Conservation (phyloP, 1,140 invertebrate species). For the Drepana arcuata region DNA sequence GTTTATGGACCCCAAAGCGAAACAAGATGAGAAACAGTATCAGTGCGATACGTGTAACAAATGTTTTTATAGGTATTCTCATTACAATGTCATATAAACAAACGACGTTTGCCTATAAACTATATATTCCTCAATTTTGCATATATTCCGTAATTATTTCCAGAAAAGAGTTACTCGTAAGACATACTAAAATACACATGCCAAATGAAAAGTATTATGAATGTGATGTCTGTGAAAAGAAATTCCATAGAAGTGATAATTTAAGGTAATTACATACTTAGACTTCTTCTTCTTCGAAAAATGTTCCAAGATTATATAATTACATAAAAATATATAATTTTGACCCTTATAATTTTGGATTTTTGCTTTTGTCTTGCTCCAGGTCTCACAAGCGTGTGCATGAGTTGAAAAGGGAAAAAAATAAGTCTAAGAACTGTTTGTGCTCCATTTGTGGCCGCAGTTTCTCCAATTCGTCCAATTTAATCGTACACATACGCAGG, state of each 20-base stretch:
- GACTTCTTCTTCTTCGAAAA: too few relatives aligned
- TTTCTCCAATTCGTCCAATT: conserved; percentile 73
- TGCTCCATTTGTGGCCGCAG: conserved; percentile 73
- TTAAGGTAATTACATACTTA: conserved; percentile 41
- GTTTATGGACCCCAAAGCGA: conserved; percentile 34
- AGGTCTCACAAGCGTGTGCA: conserved; percentile 58
- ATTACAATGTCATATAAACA: not conserved
- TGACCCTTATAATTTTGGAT: too few relatives aligned
- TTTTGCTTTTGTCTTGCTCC: too few relatives aligned
- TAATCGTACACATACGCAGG: conserved; percentile 74
- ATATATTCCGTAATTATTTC: conserved; percentile 18
- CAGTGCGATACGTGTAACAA: conserved; percentile 68
- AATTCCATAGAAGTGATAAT: conserved; percentile 71
- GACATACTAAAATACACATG: conserved; percentile 65
- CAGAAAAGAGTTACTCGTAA: conserved; percentile 64
- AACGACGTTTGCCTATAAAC: not conserved
- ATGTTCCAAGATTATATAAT: too few relatives aligned
- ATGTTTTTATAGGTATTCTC: conserved; percentile 59
- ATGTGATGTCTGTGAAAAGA: conserved; percentile 68
- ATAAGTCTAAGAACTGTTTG: conserved; percentile 38
- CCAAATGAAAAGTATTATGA: conserved; percentile 61
- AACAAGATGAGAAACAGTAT: conserved; percentile 34
- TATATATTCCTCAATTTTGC: not conserved
- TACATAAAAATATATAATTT: too few relatives aligned
- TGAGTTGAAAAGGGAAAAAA: conserved; percentile 29